Conservation (phyloP, 2,888 invertebrate species). For the Nipponacmea schrenckii region DNA sequence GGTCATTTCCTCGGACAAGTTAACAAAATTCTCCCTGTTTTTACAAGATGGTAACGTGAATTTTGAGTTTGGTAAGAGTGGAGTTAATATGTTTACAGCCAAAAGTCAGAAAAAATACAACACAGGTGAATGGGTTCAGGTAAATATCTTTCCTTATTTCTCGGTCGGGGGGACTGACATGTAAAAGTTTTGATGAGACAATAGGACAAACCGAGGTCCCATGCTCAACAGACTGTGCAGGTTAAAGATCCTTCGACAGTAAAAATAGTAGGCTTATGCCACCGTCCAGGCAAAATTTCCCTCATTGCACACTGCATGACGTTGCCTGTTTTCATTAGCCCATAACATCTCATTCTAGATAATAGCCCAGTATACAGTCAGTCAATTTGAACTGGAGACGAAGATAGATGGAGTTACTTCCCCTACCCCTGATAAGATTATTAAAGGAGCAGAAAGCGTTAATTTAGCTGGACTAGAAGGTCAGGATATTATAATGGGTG, state of each 20-base stretch:
- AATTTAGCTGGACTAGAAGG: background rate
- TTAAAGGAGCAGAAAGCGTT: background rate
- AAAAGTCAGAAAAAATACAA: slow-evolving; percentile 29
- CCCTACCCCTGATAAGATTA: background rate
- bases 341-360: background rate
- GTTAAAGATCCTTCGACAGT: too few species aligned
- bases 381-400: background rate
- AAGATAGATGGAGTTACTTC: background rate
- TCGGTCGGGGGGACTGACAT: too few species aligned
- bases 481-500: background rate
- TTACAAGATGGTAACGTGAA: slow-evolving; percentile 28
- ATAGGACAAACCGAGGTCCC: too few species aligned
- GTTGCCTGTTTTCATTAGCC: too few species aligned
- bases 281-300: too few species aligned
- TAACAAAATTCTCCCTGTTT: slow-evolving; percentile 14
- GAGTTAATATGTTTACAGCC: background rate
- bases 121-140: slow-evolving; percentile 41
- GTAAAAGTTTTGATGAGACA: too few species aligned
- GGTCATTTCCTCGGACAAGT: slow-evolving; percentile 11
- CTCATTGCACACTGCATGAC: too few species aligned
- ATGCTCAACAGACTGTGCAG: too few species aligned
- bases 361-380: background rate
- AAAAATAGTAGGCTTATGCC: too few species aligned
- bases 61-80: slow-evolving; percentile 19
- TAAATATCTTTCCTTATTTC: slow-evolving; percentile 19